A percentile compares a stretch with the other conserved stretches of the same genome.
phyloP scores from a whole-genome alignment of 2,888 invertebrate species.

The Podabrus alpinus region DNA sequence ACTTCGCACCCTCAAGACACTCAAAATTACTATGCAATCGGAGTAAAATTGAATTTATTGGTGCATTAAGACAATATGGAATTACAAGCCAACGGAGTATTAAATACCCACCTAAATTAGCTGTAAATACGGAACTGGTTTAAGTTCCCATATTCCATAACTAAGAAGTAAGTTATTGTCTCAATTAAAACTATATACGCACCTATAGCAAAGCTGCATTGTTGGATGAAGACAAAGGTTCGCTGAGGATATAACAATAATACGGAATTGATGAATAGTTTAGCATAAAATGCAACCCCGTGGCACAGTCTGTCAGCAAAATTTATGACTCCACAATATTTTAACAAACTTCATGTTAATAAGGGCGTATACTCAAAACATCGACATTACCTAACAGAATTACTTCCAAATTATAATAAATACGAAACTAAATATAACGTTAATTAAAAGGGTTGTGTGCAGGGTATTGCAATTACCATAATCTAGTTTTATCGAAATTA shows the following conservation, averaged over 20 bases:
- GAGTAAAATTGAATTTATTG: neutral
- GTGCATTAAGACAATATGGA: neutral
- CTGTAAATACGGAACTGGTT: neutral
- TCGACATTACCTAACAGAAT: neutral
- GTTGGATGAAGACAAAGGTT: constrained; percentile 10
- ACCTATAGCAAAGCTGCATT: neutral
- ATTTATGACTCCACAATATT: constrained; percentile 7
- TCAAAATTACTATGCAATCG: neutral
- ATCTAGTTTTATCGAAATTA: neutral
- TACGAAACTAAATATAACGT: neutral
- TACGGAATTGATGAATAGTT: constrained; percentile 15
- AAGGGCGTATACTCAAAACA: neutral
- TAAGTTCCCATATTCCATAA: neutral
- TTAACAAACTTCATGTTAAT: constrained; percentile 1
- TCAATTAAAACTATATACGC: constrained; percentile 11
- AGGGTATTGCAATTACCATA: neutral
- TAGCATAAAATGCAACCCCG: constrained; percentile 7
- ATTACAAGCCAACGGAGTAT: neutral
- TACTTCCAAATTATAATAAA: neutral
- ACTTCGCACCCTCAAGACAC: neutral
- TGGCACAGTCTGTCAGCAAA: neutral
- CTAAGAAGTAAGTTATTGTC: constrained; percentile 10
- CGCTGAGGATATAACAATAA: constrained; percentile 12
- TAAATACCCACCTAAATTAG: neutral
- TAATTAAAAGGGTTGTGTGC: neutral